phyloP scores from a whole-genome alignment of 2,797 vertebrate genomes.

The Borostomias antarcticus region DNA sequence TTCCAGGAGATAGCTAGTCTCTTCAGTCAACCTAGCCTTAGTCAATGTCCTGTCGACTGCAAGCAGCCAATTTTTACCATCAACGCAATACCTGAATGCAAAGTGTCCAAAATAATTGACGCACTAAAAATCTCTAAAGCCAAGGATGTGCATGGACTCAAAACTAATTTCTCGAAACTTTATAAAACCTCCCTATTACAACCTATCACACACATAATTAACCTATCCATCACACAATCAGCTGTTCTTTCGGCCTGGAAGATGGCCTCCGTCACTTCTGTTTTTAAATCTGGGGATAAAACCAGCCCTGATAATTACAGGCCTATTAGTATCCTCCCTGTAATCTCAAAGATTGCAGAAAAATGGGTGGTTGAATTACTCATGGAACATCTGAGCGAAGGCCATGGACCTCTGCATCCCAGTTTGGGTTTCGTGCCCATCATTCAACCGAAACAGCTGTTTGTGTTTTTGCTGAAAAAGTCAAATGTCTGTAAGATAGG shows the following conservation, averaged over 20 bases:
- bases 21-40: not conserved
- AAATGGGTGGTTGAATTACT: too few relatives aligned
- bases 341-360: too few relatives aligned
- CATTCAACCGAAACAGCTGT: constrained; percentile 12
- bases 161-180: constrained; percentile 12
- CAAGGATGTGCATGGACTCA: constrained; percentile 2
- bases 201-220: too few relatives aligned
- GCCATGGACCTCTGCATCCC: constrained; percentile 5
- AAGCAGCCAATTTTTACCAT: constrained; percentile 6
- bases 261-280: not conserved
- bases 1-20: too few relatives aligned
- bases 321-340: constrained; percentile 8
- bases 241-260: constrained; percentile 8
- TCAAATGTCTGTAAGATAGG: too few relatives aligned
- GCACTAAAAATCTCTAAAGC: constrained; percentile 6
- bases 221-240: not conserved
- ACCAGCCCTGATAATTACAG: not conserved
- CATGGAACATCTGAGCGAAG: too few relatives aligned
- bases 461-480: too few relatives aligned
- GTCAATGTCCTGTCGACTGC: not conserved
- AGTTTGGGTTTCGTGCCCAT: too few relatives aligned
- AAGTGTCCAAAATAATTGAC: not conserved
- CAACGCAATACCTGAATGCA: not conserved
- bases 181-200: too few relatives aligned
- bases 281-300: constrained; percentile 3